Base-by-base conservation (phyloP, 2,113 vertebrate genomes). In the Puffinus mauretanicus region DNA sequence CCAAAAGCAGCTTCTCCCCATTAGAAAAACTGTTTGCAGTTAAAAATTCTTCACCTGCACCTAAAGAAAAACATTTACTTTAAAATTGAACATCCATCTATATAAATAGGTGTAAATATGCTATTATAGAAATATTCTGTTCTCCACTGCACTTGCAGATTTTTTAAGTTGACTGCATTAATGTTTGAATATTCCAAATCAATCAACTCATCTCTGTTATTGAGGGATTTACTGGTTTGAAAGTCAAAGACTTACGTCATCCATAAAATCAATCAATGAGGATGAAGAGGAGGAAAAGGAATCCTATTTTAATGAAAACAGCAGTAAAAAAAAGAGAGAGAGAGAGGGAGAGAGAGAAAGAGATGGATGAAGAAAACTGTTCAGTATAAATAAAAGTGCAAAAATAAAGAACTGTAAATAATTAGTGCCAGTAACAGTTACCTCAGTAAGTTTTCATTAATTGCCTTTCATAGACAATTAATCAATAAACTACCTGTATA, bases 181-280 rank as follows among this genome's bases (percentile, higher is more conserved):
- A 91, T 89, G 89, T 54, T 54, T 86, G 92, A 96, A 89, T 95
- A 98, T 67, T 96, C 86, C 89, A 96, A 94, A 97, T 95, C 87
- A 97, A 97, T 93, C 88, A 96, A 97, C 55, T 96, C 72, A 93
- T 97, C 75, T 97, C 78, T 95, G 76, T 80, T 96, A 96, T n/a
- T 82, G 86, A 95, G 94, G 88, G 85, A 90, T 98, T 95, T 97
- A 98, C 96, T 98, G 94, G 88, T 98, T 97, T 97, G 93, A 97
- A 97, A 97, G 93, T 95, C 94, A 97, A 97, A 96, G 98, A 99
- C 99, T 99, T 99, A 99, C 98, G 97, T 99, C 99, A 98, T 99
- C 99, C 98, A 99, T 99, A 99, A 99, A 99, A 98, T 99, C 99
- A 99, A 99, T 98, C 99, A 99, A 98, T 99, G 99, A 99, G 96